These are phyloP conservation scores for Phaonia tiefii DNA, from an alignment of 2,888 invertebrate species.

Conservation along the genomic window DNA sequence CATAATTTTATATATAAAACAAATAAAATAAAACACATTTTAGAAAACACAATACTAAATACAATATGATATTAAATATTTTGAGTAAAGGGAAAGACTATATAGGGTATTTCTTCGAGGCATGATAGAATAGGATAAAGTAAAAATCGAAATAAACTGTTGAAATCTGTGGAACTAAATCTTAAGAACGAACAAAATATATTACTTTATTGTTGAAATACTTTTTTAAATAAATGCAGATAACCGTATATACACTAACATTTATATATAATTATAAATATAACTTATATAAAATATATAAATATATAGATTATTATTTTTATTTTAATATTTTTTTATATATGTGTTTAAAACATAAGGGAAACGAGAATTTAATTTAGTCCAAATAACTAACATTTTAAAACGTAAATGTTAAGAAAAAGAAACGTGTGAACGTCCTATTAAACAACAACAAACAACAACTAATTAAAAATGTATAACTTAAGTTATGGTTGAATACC, in stretches of 20 bases:
- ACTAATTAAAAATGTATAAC: no score
- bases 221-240: background rate
- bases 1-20: no score
- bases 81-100: background rate
- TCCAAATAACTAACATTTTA: no score
- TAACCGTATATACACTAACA: background rate
- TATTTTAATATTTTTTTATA: slow-evolving; percentile 4
- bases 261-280: background rate
- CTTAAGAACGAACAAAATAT: background rate
- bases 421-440: slow-evolving; percentile 48
- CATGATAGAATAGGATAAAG: no score
- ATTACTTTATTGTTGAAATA: slow-evolving; percentile 33
- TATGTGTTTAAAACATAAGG: no score
- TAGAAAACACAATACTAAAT: no score
- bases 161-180: slow-evolving; percentile 1
- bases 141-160: background rate
- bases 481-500: slow-evolving; percentile 32
- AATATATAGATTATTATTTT: slow-evolving; percentile 9
- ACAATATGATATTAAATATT: slow-evolving; percentile 10
- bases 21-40: no score
- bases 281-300: slow-evolving; percentile 1
- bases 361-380: no score
- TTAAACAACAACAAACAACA: slow-evolving; percentile 36
- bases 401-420: no score
- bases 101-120: background rate